Percentiles rank a stretch among this genome's conserved stretches.
Evolutionary conservation across 2,113 vertebrate species (phyloP).

Genomic region (Dryoscopus gambensis): DNA sequence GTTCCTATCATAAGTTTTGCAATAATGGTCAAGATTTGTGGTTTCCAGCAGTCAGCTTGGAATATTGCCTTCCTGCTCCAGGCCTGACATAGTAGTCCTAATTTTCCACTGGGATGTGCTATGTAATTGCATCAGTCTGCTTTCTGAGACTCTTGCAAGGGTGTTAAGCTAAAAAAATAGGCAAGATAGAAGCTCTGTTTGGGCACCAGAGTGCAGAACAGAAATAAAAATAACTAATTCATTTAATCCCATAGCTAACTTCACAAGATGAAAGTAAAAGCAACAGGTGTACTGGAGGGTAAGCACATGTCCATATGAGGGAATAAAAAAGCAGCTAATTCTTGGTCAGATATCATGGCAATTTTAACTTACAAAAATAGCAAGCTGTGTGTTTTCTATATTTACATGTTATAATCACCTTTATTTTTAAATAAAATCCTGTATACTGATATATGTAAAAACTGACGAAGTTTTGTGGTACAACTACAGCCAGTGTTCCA

Average conservation of each 20-base stretch:
- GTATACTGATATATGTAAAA: not conserved
- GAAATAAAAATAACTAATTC: not conserved
- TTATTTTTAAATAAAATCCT: not conserved
- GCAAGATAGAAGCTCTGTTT: not conserved
- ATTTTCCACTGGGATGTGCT: conserved; percentile 2
- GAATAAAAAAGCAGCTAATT: not conserved
- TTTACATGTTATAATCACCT: not conserved
- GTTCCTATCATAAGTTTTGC: not conserved
- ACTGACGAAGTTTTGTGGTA: not conserved
- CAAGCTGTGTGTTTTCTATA: not conserved
- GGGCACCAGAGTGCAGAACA: not conserved
- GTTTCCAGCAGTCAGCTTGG: not conserved
- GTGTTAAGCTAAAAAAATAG: not conserved
- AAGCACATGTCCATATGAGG: not conserved
- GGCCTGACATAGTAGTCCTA: not conserved
- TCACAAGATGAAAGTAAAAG: not conserved
- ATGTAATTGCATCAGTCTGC: not conserved
- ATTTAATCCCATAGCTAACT: not conserved
- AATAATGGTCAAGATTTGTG: conserved; percentile 1
- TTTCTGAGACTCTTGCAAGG: not conserved
- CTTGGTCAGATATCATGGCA: not conserved
- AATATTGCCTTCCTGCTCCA: not conserved
- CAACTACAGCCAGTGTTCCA: not conserved
- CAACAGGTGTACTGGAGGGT: not conserved
- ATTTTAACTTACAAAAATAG: not conserved